phyloP scores from a whole-genome alignment of 2,888 invertebrate genomes.

The Strigamia maritima region DNA sequence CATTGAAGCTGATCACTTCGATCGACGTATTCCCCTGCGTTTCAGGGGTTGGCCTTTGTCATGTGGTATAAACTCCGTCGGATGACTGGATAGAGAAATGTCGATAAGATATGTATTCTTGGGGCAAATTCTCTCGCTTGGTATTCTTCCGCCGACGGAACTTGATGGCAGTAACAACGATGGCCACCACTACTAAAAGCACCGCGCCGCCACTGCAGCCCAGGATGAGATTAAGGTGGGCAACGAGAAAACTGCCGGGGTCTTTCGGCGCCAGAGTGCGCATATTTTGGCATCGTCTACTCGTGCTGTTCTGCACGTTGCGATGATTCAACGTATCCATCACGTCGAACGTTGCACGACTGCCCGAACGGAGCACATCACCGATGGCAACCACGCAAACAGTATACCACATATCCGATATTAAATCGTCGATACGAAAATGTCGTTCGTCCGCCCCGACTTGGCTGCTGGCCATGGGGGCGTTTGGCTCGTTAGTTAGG shows the following conservation, averaged over 20 bases:
- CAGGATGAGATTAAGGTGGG: slow-evolving; percentile 77
- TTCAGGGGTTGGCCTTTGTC: slow-evolving; percentile 39
- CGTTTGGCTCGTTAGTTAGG: slow-evolving; percentile 42
- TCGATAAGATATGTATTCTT: slow-evolving; percentile 48
- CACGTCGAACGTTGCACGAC: slow-evolving; percentile 46
- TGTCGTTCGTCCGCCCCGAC: slow-evolving; percentile 56
- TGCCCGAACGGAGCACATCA: slow-evolving; percentile 58
- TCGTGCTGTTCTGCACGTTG: slow-evolving; percentile 43
- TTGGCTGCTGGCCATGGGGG: slow-evolving; percentile 42
- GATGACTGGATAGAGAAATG: slow-evolving; percentile 47
- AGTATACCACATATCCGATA: slow-evolving; percentile 74
- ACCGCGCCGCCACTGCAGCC: slow-evolving; percentile 82
- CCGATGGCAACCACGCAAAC: slow-evolving; percentile 85
- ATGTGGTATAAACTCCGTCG: slow-evolving; percentile 43
- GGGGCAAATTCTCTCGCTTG: slow-evolving; percentile 43
- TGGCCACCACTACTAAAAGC: slow-evolving; percentile 77
- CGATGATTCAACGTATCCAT: slow-evolving; percentile 42
- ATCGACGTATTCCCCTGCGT: slow-evolving; percentile 36
- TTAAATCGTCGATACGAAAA: slow-evolving; percentile 69
- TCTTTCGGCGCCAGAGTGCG: slow-evolving; percentile 38
- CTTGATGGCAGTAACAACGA: slow-evolving; percentile 50
- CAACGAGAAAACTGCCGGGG: slow-evolving; percentile 61
- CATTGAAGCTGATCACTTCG: slow-evolving; percentile 37
- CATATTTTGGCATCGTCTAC: slow-evolving; percentile 45
- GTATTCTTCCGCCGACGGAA: slow-evolving; percentile 41